Base-by-base conservation (phyloP, 2,888 invertebrate genomes). In the Nysson spinosus region DNA sequence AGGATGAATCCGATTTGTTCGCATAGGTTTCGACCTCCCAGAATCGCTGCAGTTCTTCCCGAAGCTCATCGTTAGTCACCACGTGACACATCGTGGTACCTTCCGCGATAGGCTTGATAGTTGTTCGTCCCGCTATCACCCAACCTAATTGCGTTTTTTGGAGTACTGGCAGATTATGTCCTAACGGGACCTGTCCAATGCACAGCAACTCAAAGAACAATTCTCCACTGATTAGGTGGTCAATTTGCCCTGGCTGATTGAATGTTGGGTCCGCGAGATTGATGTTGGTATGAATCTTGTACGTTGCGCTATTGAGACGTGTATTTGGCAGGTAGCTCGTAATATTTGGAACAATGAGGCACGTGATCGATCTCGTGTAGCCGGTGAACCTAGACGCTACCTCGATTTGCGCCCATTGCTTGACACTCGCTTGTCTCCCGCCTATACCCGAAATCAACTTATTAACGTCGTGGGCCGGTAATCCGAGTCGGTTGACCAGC, bases 141-240 rank as follows among this genome's bases (percentile, higher is more conserved):
- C 35, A 49, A 7, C 37, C 49, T 1, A 49, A 17, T 24, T 49
- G 35, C 1, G 37, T 52, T 12, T 52, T 52, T 14, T 52, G 52
- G 1, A 52, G 7, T 19, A 34, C 26, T 2, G 34, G 43, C 6
- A 24, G 3, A 5, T 12, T n/a, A 9, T 14, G 12, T 0, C 34
- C 16, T 19, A 35, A 20, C 9, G 19, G 16, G 14, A 28, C 9
- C 12, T 52, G 52, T n/a, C 43, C 52, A 2, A 52, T 39, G 24
- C 55, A 55, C 1, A 46, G 16, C 4, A 55, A 9, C 7, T 55
- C 28, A 37, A 35, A 46, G 11, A 55, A 55, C 4, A 55, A 28
- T 7, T 12, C 19, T 14, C 19, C 42, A 20, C 51, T 42, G 12
- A 52, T 39, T 1, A 52, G 22, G 3, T 32, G n/a, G 20, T 52